A percentile compares a stretch with the other conserved stretches of the same genome.
phyloP scores from a whole-genome alignment of 1,140 invertebrate genomes.

The Drosophila nikananu region DNA sequence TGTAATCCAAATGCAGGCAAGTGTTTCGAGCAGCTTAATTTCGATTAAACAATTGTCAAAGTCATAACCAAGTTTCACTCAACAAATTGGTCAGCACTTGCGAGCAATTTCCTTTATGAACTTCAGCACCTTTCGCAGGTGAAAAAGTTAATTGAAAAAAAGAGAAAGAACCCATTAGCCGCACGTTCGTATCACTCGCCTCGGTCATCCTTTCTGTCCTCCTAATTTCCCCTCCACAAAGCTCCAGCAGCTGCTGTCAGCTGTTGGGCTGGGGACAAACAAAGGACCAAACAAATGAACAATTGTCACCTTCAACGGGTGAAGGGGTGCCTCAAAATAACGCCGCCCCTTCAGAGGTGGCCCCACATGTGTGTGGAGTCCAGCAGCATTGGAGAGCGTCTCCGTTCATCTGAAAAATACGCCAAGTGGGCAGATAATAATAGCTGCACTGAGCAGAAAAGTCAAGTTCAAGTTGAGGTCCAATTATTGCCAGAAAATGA shows the following conservation, averaged over 20 bases:
- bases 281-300: constrained; percentile 49
- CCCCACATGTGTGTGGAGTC: not conserved
- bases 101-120: not conserved
- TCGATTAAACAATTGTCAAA: constrained; percentile 3
- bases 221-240: constrained; percentile 22
- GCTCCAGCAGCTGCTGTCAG: constrained; percentile 22
- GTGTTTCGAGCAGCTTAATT: constrained; percentile 10
- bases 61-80: not conserved
- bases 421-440: constrained; percentile 20
- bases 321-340: not conserved
- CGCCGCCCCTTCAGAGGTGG: too few relatives aligned
- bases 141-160: constrained; percentile 5
- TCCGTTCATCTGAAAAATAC: constrained; percentile 22
- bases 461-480: too few relatives aligned
- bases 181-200: not conserved
- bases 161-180: constrained; percentile 8
- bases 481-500: not conserved
- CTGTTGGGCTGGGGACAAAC: constrained; percentile 36
- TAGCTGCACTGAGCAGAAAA: not conserved
- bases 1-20: constrained; percentile 24
- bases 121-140: not conserved
- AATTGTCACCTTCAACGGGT: constrained; percentile 45
- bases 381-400: not conserved
- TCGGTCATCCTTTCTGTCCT: constrained; percentile 7
- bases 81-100: not conserved